Base-by-base conservation (phyloP, 2,888 invertebrate genomes). In the Pachliopta kotzebuea region DNA sequence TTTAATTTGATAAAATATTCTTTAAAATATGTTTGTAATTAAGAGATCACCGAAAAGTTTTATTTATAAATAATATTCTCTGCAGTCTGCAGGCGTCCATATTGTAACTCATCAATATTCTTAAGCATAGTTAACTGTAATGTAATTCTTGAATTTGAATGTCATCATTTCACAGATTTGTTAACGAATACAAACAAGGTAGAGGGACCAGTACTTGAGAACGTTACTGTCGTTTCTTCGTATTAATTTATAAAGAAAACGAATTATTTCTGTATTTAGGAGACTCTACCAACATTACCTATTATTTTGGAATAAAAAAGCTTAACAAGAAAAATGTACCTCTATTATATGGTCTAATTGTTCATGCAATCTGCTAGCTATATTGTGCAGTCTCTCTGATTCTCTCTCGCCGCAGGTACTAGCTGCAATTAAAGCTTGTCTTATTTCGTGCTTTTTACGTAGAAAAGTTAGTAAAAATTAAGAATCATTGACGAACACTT, bases 321-420 rank as follows among this genome's bases (percentile, higher is more conserved):
- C 24, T 23, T 56, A 57, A 62, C 59, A 57, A 57, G 63, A 62
- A 56, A 68, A 65, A 76, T 77, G 76, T 79, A 98, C 98, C 94
- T 99, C 99, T 86, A 99, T 96, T 81, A 99, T 96, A 88, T 99
- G 99, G 90, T 99, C 99, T 83, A 98, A 96, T 89, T 98, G 98
- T 89, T 99, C 99, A 84, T 97, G 96, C 86, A 99, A 99, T 88
- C 96, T 96, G 90, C 98, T 97, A 77, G 98, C 96, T 85, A 96
- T 96, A 86, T 97, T 98, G 86, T 98, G 97, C 77, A 99, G 95
- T 85, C 97, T 95, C 84, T 98, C 97, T 77, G 96, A 94, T 92
- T 91, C 91, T 90, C 91, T 91, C 90, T 91, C 91, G 84, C 95
- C 94, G 74, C 96, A 85, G 85, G 90, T 88, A 86, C 90, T 91